Conservation (phyloP, 2,113 vertebrate genomes). For the Pavo muticus region DNA sequence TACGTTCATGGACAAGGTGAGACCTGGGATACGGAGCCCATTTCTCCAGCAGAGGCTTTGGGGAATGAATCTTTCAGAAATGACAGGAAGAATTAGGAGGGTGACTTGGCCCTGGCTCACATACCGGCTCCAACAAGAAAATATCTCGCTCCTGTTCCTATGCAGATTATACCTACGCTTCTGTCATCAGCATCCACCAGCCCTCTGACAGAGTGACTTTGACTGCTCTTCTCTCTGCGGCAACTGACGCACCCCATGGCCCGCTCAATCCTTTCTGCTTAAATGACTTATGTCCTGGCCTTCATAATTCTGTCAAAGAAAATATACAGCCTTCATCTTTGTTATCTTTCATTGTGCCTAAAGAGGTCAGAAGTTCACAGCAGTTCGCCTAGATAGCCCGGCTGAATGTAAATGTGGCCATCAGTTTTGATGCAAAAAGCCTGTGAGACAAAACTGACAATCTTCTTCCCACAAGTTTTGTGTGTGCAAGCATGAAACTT, state of each 20-base stretch:
- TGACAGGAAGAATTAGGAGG: conserved; percentile 63
- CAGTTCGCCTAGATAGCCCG: conserved; percentile 44
- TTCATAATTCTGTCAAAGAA: conserved; percentile 70
- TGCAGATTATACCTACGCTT: conserved; percentile 28
- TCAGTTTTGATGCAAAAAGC: conserved; percentile 57
- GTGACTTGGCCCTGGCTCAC: conserved; percentile 51
- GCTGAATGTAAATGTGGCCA: conserved; percentile 63
- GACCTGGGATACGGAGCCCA: conserved; percentile 54
- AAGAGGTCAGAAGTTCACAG: conserved; percentile 72
- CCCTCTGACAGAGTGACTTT: neutral
- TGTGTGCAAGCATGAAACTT: conserved; percentile 54
- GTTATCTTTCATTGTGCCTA: conserved; percentile 73
- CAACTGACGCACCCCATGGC: neutral
- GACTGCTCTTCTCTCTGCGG: neutral
- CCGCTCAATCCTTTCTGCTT: conserved; percentile 49
- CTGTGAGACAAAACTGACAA: conserved; percentile 27
- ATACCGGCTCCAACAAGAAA: conserved; percentile 11
- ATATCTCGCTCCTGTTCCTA: conserved; percentile 10
- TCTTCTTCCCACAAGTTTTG: conserved; percentile 62
- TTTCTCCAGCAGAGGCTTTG: conserved; percentile 27
- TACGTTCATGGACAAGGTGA: conserved; percentile 61
- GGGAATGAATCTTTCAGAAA: conserved; percentile 69
- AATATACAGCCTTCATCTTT: conserved; percentile 73
- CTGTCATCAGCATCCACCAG: neutral
- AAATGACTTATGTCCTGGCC: conserved; percentile 67